Percentiles rank a stretch among this genome's conserved stretches.
Conservation (phyloP, 2,797 vertebrate genomes). For the Cossypha caffra region DNA sequence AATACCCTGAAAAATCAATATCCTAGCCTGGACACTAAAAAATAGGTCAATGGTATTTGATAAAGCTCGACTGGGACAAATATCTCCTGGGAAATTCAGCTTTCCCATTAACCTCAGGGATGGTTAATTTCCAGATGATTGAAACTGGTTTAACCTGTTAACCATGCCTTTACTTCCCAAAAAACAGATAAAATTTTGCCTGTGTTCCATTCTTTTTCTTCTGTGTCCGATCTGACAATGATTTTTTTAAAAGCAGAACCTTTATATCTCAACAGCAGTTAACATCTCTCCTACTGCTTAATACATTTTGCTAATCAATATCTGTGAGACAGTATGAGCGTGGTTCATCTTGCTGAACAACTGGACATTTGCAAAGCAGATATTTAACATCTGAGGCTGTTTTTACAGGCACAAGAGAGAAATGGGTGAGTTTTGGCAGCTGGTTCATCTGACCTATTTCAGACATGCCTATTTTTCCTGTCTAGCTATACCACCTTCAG, state of each 20-base stretch:
- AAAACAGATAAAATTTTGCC: neutral
- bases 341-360: neutral
- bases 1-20: conserved; percentile 17
- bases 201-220: neutral
- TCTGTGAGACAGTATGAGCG: neutral
- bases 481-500: neutral
- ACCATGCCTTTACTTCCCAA: neutral
- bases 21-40: neutral
- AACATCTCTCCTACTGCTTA: neutral
- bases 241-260: neutral
- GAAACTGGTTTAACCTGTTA: neutral
- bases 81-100: neutral
- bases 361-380: neutral
- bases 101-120: neutral
- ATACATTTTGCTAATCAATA: neutral
- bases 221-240: neutral
- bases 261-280: neutral
- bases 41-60: neutral
- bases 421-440: neutral
- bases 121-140: neutral
- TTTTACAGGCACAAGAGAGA: neutral
- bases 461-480: neutral
- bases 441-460: neutral
- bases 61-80: neutral
- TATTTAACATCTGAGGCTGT: neutral